These are phyloP conservation scores for Alectura lathami DNA, from an alignment of 2,113 vertebrate species.

Conservation along the genomic window DNA sequence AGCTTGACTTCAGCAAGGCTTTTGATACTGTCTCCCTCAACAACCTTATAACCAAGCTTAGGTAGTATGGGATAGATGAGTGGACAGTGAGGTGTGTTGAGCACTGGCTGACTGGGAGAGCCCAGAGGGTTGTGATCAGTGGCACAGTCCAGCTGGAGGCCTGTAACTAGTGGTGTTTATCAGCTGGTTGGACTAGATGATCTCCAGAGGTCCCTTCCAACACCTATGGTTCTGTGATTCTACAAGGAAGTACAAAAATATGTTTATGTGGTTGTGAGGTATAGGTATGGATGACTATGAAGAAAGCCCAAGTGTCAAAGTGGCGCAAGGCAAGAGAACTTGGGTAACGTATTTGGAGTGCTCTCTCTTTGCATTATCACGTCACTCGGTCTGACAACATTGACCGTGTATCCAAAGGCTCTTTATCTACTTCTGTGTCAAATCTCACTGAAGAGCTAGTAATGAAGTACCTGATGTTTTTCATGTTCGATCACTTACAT, in stretches of 20 bases:
- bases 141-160: too few species aligned
- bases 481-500: background rate
- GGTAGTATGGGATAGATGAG: too few species aligned
- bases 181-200: too few species aligned
- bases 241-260: background rate
- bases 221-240: too few species aligned
- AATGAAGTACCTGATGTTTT: background rate
- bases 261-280: background rate
- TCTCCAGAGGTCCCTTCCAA: too few species aligned
- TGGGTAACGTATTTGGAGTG: background rate
- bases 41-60: too few species aligned
- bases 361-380: background rate
- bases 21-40: too few species aligned
- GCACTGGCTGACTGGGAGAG: too few species aligned
- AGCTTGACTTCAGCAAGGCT: too few species aligned
- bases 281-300: background rate
- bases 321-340: background rate
- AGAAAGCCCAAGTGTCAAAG: background rate
- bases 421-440: background rate
- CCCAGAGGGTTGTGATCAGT: too few species aligned
- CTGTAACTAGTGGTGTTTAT: too few species aligned
- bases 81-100: too few species aligned
- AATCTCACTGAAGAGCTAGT: background rate
- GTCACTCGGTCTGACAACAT: background rate
- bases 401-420: background rate